A percentile compares a stretch with the other conserved stretches of the same genome.
These are phyloP conservation scores for Xenopus laevis DNA, from an alignment of 2,113 vertebrate species.

Conservation along the genomic window DNA sequence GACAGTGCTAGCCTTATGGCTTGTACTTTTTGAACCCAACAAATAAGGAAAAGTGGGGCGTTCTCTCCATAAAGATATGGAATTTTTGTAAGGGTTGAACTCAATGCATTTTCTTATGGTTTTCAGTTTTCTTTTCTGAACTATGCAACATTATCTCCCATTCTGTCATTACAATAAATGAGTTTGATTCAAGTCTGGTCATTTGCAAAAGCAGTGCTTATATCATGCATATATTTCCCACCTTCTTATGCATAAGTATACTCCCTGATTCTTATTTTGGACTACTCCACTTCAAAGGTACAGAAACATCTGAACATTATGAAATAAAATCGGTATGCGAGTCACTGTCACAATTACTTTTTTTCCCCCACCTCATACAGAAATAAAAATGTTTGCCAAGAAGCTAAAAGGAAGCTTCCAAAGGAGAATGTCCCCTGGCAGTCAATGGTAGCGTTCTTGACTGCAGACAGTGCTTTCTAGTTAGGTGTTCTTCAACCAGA, in stretches of 20 bases:
- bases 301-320: conserved; percentile 47
- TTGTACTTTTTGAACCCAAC: too few relatives aligned
- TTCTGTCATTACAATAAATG: background rate
- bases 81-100: background rate
- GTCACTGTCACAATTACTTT: conserved; percentile 57
- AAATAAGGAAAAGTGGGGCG: too few relatives aligned
- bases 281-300: conserved; percentile 47
- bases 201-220: conserved; percentile 34
- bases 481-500: conserved; percentile 71
- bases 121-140: background rate
- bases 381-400: conserved; percentile 52
- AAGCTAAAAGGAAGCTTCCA: conserved; percentile 52
- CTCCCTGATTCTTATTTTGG: conserved; percentile 38
- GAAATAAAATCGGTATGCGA: conserved; percentile 51
- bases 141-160: background rate
- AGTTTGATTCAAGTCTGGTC: conserved; percentile 10
- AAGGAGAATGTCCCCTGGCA: conserved; percentile 38
- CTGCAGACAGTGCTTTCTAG: background rate
- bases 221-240: conserved; percentile 42
- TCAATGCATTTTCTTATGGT: background rate
- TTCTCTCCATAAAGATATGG: background rate
- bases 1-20: too few relatives aligned
- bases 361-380: conserved; percentile 53
- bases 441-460: background rate
- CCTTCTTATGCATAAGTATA: conserved; percentile 20